phyloP scores from a whole-genome alignment of 92 coral and sea anemone species.

The Epizoanthus stellaris region DNA sequence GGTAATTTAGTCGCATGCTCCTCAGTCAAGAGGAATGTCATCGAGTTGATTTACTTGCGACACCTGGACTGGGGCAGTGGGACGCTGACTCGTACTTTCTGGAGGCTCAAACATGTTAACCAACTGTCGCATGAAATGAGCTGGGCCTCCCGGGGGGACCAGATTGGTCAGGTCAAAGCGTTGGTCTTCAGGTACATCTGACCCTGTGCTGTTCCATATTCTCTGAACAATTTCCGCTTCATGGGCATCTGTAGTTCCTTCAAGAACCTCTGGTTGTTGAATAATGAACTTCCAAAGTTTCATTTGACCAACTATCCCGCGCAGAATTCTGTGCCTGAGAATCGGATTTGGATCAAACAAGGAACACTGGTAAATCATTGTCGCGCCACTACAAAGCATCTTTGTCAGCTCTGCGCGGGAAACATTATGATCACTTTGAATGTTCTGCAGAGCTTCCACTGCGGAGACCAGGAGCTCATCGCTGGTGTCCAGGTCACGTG shows the following conservation, averaged over 20 bases:
- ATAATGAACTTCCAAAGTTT: conserved; percentile 11
- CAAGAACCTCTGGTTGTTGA: conserved; percentile 21
- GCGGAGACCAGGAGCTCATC: conserved; percentile 13
- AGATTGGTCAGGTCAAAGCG: conserved; percentile 16
- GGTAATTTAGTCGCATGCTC: background rate
- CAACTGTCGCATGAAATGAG: conserved; percentile 7
- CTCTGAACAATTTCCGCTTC: conserved; percentile 1
- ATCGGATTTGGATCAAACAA: conserved; percentile 24
- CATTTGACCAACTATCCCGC: conserved; percentile 22
- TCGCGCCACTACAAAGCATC: background rate
- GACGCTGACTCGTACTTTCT: background rate
- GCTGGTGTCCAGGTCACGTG: conserved; percentile 3
- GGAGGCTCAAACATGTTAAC: conserved; percentile 23
- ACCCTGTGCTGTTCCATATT: background rate
- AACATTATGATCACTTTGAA: background rate
- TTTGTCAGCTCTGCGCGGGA: conserved; percentile 1
- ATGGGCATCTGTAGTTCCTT: conserved; percentile 2
- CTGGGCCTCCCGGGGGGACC: conserved; percentile 17
- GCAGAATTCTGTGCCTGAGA: conserved; percentile 29
- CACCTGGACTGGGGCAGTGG: background rate
- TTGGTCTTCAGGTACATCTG: conserved; percentile 15
- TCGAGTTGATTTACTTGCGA: background rate
- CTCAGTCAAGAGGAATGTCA: conserved; percentile 29
- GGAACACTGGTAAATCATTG: background rate
- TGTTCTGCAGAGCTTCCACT: conserved; percentile 7